Base-by-base conservation (phyloP, 2,797 vertebrate species). In the Oreochromis mossambicus region DNA sequence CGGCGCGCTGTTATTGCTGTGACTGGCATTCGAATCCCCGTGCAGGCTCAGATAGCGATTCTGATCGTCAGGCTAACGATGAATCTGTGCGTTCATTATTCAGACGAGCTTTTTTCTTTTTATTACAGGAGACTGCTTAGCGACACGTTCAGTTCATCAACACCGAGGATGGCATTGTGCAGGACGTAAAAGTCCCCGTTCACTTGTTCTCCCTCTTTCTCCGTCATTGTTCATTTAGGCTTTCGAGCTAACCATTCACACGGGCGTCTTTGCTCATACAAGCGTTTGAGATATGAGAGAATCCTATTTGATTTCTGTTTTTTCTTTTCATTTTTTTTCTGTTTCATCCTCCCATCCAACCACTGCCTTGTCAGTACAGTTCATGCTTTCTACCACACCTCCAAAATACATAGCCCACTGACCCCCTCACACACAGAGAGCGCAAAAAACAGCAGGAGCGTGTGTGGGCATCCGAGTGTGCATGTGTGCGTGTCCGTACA, bases 1-100 rank as follows among this genome's bases (percentile, higher is more conserved):
- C 81, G 68, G 80, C 61, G 82, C 9, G 24, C 86, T 58, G 78
- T 82, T 84, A 87, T 92, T 89, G 86, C 81, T 61, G 84, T 83
- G 84, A 52, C 79, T 83, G 87, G 80, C 79, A 79, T 87, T 86
- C 46, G 66, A 85, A 88, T 92, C 86, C 88, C 80, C 17, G 3
- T n/a, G 73, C 83, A 32, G 73, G 55, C 77, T 88, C 79, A 80
- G 86, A 91, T 93, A 89, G 92, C 51, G 83, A 87, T 89, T 89
- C 9, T 55, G 84, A 92, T 92, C 83, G 88, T 88, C 81, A 79
- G 89, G 86, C 86, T 90, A 82, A 91, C 90, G 92, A 92, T 89
- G 87, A 91, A 91, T 63, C 87, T 86, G 87, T 77, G 50, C 73
- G 51, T 89, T 84, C 5, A 82, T 88, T 77, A 88, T 92, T 89